phyloP scores from a whole-genome alignment of 2,113 vertebrate genomes.

The Nibea albiflora region DNA sequence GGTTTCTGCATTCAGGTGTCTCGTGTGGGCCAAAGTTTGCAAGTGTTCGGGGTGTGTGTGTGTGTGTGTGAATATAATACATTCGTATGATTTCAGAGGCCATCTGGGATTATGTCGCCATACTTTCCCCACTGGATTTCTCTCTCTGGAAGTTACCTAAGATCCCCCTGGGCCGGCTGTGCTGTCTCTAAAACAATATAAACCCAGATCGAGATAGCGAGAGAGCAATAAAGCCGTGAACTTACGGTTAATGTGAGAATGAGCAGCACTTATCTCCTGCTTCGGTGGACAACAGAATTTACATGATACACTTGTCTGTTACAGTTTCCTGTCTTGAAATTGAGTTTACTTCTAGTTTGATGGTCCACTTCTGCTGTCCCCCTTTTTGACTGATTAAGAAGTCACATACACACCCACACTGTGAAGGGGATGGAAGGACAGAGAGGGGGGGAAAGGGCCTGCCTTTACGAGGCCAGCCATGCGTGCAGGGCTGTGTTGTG shows the following conservation, averaged over 20 bases:
- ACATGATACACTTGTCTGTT: slow-evolving; percentile 4
- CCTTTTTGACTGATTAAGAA: slow-evolving; percentile 77
- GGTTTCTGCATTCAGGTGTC: slow-evolving; percentile 13
- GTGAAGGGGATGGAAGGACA: slow-evolving; percentile 54
- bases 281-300: neutral
- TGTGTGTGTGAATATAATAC: slow-evolving; percentile 4
- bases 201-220: neutral
- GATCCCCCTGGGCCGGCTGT: neutral
- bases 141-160: neutral
- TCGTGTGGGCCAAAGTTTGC: neutral
- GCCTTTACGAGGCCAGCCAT: slow-evolving; percentile 78
- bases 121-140: neutral
- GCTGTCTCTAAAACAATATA: neutral
- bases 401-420: slow-evolving; percentile 58
- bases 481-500: slow-evolving; percentile 74
- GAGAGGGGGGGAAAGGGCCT: slow-evolving; percentile 61
- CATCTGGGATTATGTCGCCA: slow-evolving; percentile 28
- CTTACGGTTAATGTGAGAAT: neutral
- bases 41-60: too few relatives aligned
- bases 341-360: slow-evolving; percentile 45
- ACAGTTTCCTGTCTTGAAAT: slow-evolving; percentile 44
- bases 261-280: neutral
- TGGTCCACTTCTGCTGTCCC: slow-evolving; percentile 39
- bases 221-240: neutral
- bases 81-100: slow-evolving; percentile 22